Percentiles rank a stretch among this genome's conserved stretches.
Conservation (phyloP, 2,797 vertebrate species). For the Eurystomus glaucurus region DNA sequence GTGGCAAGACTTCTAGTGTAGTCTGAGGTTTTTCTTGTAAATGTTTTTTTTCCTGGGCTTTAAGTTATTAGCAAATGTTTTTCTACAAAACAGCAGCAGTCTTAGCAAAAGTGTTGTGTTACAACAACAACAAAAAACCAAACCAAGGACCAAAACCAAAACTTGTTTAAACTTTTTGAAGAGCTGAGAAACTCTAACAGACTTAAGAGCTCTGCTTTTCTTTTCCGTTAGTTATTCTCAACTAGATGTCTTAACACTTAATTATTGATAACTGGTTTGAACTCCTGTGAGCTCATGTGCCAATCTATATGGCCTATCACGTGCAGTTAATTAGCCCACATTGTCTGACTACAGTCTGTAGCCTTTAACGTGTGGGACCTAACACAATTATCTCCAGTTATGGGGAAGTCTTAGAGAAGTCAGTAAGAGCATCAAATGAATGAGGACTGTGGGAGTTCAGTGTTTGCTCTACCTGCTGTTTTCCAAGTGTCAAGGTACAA, state of each 20-base stretch:
- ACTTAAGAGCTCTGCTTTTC: not conserved
- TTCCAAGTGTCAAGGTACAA: not conserved
- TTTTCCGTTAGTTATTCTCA: constrained; percentile 62
- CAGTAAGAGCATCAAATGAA: not conserved
- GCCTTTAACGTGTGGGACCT: accelerated
- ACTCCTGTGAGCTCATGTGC: not conserved
- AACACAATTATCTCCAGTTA: not conserved
- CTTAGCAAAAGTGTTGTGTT: constrained; percentile 55
- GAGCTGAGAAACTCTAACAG: constrained; percentile 52
- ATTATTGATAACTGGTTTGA: constrained; percentile 37
- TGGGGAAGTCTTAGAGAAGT: not conserved
- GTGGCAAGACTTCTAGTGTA: not conserved
- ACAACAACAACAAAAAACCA: constrained; percentile 18
- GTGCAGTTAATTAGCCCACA: not conserved
- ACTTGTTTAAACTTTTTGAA: constrained; percentile 45
- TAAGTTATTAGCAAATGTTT: constrained; percentile 34
- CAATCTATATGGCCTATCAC: not conserved
- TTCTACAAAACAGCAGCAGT: constrained; percentile 58
- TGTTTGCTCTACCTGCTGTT: not conserved
- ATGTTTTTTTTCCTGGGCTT: constrained; percentile 41
- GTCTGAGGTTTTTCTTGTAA: constrained; percentile 63
- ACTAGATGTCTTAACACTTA: not conserved
- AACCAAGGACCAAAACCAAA: not conserved
- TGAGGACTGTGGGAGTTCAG: not conserved
- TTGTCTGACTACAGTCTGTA: not conserved